These are phyloP conservation scores for Hippoglossus hippoglossus DNA, from an alignment of 2,797 vertebrate species.

Conservation along the genomic window DNA sequence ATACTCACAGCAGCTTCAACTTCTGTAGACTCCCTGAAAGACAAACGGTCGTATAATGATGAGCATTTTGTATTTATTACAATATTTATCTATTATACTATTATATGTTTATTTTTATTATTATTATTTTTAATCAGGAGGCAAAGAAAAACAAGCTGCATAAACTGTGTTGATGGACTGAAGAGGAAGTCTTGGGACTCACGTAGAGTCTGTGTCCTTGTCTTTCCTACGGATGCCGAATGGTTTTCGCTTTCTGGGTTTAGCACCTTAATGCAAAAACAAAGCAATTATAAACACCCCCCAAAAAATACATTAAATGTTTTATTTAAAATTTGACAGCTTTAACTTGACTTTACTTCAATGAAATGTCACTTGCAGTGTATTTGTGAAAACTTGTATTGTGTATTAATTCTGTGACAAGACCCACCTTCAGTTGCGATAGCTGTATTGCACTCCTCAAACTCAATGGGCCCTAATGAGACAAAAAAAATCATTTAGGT, in stretches of 20 bases:
- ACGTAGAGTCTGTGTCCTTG: conserved; percentile 96
- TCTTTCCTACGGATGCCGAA: conserved; percentile 95
- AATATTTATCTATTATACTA: too few relatives aligned
- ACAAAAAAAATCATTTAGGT: conserved; percentile 64
- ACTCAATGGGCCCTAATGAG: conserved; percentile 93
- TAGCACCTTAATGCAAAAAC: conserved; percentile 85
- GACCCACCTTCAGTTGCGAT: conserved; percentile 91
- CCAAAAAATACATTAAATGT: background rate
- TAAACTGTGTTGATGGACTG: background rate
- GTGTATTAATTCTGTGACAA: background rate
- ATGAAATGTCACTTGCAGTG: background rate
- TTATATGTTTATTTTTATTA: background rate
- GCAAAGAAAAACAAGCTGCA: background rate
- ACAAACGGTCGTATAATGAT: conserved; percentile 18
- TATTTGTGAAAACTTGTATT: background rate
- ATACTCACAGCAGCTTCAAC: conserved; percentile 94
- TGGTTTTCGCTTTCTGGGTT: conserved; percentile 93
- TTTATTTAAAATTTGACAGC: background rate
- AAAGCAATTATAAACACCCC: background rate
- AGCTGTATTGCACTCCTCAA: conserved; percentile 95
- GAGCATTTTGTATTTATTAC: conserved; percentile 6
- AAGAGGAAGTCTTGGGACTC: conserved; percentile 65
- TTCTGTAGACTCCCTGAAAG: conserved; percentile 92
- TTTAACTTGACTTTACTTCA: background rate
- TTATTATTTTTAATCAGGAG: background rate